Evolutionary conservation across 2,113 vertebrate species (phyloP), one percentile per base, ranked within the genome.

Genomic region (Perccottus glenii): DNA sequence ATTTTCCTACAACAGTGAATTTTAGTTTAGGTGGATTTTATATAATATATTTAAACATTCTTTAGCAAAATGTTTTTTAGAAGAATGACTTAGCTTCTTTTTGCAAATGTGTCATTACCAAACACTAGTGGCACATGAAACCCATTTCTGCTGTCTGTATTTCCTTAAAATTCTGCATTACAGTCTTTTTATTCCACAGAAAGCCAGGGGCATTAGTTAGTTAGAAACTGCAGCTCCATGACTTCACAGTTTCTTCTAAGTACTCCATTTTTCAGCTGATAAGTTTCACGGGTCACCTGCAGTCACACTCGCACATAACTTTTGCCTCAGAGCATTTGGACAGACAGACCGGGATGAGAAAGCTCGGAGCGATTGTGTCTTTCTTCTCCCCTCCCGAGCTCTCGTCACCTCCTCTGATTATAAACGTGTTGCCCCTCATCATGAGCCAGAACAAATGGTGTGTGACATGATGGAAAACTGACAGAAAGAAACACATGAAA

Each of bases 351-450:
- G 33, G 11, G 52, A 33, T 51, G 27, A 40, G 43, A 57, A 19
- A 16, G 42, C 9, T 49, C 89, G 82, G 88, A 81, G 88, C 85
- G 91, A 46, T 53, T 35, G 14, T 48, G n/a, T 12, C 42, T 42
- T 2, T 38, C 11, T 4, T 36, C 35, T 49, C 53, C 14, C 33
- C 8, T 27, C 19, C 19, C 42, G 0, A 8, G 42, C 56, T 45
- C 44, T 35, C 16, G 12, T 67, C 65, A 68, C 64, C 64, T 56
- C 38, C 46, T 12, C 40, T 48, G 51, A 36, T 70, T 36, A 8
- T 4, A 14, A 19, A 51, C 33, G 56, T 11, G 50, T 35, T 8
- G 16, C 3, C 52, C 60, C 46, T 46, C 36, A n/a, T 5, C 10
- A 32, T 19, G 35, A 3, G 44, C 19, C 47, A 35, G 57, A 58